A percentile compares a stretch with the other conserved stretches of the same genome.
Evolutionary conservation across 2,888 invertebrate genomes (phyloP).

Genomic region (Andrena minutula): DNA sequence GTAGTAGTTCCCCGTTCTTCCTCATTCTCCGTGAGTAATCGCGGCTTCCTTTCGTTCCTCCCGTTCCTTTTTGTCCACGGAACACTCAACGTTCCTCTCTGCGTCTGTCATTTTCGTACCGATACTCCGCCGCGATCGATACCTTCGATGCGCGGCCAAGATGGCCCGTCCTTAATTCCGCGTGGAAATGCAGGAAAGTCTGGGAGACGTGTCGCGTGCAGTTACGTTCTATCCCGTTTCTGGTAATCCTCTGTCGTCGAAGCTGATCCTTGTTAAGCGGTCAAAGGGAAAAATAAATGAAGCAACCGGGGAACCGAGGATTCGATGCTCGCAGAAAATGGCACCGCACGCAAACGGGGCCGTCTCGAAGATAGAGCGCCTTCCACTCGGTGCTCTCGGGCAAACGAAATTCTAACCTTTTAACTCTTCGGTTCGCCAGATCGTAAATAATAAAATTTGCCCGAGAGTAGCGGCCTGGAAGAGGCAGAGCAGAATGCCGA

Average conservation of each 20-base stretch:
- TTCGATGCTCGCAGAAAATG: slow-evolving; percentile 26
- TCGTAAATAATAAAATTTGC: slow-evolving; percentile 36
- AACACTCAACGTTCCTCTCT: not conserved
- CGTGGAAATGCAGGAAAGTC: not conserved
- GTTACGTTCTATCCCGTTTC: slow-evolving; percentile 2
- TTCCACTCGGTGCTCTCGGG: slow-evolving; percentile 13
- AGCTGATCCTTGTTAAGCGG: slow-evolving; percentile 37
- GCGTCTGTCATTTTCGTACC: not conserved
- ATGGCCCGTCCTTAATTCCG: not conserved
- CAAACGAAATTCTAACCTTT: slow-evolving; percentile 36
- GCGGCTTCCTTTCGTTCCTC: not conserved
- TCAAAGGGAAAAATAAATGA: slow-evolving; percentile 59
- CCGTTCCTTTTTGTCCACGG: not conserved
- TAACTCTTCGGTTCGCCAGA: slow-evolving; percentile 29
- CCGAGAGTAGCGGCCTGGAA: not conserved
- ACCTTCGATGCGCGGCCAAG: not conserved
- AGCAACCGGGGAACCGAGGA: slow-evolving; percentile 38
- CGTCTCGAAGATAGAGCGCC: slow-evolving; percentile 5
- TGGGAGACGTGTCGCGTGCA: not conserved
- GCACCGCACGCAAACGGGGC: slow-evolving; percentile 13
- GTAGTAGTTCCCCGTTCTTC: not conserved
- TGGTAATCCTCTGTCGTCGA: slow-evolving; percentile 20
- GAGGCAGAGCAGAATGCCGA: not conserved
- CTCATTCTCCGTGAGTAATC: not conserved
- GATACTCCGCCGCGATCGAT: slow-evolving; percentile 3